Conservation (phyloP, 2,113 vertebrate species). For the Podarcis cretensis region DNA sequence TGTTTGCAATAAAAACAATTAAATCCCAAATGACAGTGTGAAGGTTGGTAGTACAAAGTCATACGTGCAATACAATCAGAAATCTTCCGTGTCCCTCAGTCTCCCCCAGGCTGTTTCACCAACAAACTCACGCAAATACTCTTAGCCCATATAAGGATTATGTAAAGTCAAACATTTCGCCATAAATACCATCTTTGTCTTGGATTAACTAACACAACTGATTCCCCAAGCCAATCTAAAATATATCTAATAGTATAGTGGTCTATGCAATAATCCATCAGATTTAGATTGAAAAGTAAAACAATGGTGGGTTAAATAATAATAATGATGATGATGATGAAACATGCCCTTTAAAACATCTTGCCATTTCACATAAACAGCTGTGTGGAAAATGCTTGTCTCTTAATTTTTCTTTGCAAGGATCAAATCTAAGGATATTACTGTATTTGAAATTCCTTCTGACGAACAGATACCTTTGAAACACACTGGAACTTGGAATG, state of each 20-base stretch:
- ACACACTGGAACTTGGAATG: neutral
- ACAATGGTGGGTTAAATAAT: no score
- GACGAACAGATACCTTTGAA: neutral
- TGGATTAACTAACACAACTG: neutral
- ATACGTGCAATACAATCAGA: neutral
- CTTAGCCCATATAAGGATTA: neutral
- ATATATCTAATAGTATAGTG: neutral
- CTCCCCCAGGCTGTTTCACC: neutral
- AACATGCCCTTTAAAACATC: neutral
- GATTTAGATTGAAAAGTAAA: no score
- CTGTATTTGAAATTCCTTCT: neutral
- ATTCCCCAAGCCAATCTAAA: neutral
- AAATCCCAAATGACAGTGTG: neutral
- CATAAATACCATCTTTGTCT: neutral
- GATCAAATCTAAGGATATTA: neutral
- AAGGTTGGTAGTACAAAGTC: conserved; percentile 17
- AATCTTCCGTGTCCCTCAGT: neutral
- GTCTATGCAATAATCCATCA: no score
- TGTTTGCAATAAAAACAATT: conserved; percentile 26
- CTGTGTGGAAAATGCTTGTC: neutral
- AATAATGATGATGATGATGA: neutral
- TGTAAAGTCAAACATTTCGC: neutral
- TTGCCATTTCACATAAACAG: neutral
- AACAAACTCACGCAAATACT: neutral
- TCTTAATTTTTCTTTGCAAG: neutral